Conservation (phyloP, 2,797 vertebrate species). For the Pseudochromis fuscus region DNA sequence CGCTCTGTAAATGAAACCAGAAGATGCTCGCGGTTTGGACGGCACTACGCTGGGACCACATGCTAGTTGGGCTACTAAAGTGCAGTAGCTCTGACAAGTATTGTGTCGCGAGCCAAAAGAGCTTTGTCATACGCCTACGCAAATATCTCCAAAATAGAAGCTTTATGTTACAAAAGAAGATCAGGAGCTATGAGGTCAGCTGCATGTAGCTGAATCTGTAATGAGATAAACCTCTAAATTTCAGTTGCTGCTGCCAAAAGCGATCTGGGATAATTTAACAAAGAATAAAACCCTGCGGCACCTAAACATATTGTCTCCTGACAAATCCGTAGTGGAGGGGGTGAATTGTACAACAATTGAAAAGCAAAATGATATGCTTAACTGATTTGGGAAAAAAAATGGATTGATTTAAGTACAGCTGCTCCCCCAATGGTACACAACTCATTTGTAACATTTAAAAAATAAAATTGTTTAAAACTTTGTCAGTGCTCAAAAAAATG, state of each 20-base stretch:
- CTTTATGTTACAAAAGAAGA: conserved; percentile 77
- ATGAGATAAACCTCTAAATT: conserved; percentile 75
- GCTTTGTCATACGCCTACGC: conserved; percentile 81
- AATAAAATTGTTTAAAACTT: conserved; percentile 17
- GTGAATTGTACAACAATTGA: conserved; percentile 52
- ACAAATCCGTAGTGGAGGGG: conserved; percentile 68
- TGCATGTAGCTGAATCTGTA: conserved; percentile 74
- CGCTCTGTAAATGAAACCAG: conserved; percentile 86
- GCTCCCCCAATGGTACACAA: conserved; percentile 4
- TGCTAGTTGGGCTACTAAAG: conserved; percentile 82
- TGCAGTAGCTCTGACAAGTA: conserved; percentile 84
- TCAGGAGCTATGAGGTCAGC: conserved; percentile 77
- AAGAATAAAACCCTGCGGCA: conserved; percentile 76
- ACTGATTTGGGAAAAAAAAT: conserved; percentile 14
- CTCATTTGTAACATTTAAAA: conserved; percentile 44
- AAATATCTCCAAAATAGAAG: conserved; percentile 80
- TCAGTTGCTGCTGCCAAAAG: conserved; percentile 71
- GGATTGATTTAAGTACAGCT: conserved; percentile 37
- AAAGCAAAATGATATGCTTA: conserved; percentile 56
- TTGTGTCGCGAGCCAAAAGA: conserved; percentile 77
- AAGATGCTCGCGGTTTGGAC: conserved; percentile 86
- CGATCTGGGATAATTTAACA: conserved; percentile 75
- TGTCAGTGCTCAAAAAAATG: conserved; percentile 10
- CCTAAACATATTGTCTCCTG: conserved; percentile 75
- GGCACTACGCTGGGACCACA: conserved; percentile 77